Evolutionary conservation across 1,140 invertebrate genomes (phyloP).

Genomic region (Gerris buenoi): DNA sequence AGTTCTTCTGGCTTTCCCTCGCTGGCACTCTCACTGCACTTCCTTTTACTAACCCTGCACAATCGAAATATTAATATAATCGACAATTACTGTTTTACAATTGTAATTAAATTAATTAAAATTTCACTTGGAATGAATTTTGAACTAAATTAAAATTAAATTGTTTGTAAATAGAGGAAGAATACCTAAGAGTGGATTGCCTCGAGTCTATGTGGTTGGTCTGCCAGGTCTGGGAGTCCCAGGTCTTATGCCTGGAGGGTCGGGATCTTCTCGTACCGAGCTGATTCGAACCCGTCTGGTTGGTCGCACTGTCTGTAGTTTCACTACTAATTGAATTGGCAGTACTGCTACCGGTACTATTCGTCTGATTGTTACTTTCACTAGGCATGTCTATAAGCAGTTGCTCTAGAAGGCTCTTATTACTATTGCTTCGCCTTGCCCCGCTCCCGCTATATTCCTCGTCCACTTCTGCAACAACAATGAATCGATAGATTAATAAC

Average conservation of each 20-base stretch:
- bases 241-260: background rate
- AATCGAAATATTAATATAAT: too few species aligned
- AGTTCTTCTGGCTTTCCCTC: background rate
- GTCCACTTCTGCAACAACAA: background rate
- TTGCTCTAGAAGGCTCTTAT: constrained; percentile 52
- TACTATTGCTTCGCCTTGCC: background rate
- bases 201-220: background rate
- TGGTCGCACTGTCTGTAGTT: background rate
- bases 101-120: background rate
- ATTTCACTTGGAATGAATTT: background rate
- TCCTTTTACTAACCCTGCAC: background rate
- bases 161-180: background rate
- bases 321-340: background rate
- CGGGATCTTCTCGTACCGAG: background rate
- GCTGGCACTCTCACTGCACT: background rate
- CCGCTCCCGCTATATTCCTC: background rate
- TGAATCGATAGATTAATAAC: too few species aligned
- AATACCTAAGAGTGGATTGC: background rate
- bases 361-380: constrained; percentile 28
- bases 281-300: background rate
- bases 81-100: too few species aligned
- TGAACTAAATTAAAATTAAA: background rate
- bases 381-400: constrained; percentile 61
- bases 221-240: background rate
- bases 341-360: background rate